Evolutionary conservation across 2,113 vertebrate genomes (phyloP), one percentile per base, ranked within the genome.

Genomic region (Neogobius melanostomus): DNA sequence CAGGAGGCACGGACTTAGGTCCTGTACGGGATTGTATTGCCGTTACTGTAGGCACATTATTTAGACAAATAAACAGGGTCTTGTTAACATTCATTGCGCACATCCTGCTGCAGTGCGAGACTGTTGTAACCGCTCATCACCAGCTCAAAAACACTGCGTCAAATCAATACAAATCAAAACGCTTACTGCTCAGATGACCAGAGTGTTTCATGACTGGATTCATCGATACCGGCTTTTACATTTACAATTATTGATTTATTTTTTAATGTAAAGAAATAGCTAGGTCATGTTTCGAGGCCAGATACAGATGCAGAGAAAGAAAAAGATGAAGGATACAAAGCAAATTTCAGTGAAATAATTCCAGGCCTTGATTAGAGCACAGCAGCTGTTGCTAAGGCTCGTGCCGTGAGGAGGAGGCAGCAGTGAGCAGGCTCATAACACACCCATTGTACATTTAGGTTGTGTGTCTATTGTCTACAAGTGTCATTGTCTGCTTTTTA

Each of bases 51-150:
- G 72, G 17, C 62, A 68, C 56, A 43, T 28, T 54, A 62, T 21
- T 62, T 52, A n/a, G n/a, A 64, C 10, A 8, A 16, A 66, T 21
- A 49, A 64, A 64, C 16, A 49, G 63, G 59, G 11, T 49, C 71
- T 77, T 76, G 83, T 82, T 85, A 82, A 83, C 79, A 80, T 83
- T 85, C 82, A 71, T 28, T 74, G 69, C 72, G 80, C 28, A 71
- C 69, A 69, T 71, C 10, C 6, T 71, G 76, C 82, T 82, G 87
- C 87, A 85, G 52, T 69, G 80, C 28, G 53, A 64, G 71, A 63
- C 69, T 44, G 66, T 69, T 71, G 60, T 17, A 69, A 71, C 67
- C 59, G 69, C 63, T 63, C 65, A 67, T 72, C 73, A 47, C 57
- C 46, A 48, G 44, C 14, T 73, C 45, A 67, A 16, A 77, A 61